These are phyloP conservation scores for Neomicropteryx cornuta DNA, from an alignment of 1,140 invertebrate genomes.

Conservation along the genomic window DNA sequence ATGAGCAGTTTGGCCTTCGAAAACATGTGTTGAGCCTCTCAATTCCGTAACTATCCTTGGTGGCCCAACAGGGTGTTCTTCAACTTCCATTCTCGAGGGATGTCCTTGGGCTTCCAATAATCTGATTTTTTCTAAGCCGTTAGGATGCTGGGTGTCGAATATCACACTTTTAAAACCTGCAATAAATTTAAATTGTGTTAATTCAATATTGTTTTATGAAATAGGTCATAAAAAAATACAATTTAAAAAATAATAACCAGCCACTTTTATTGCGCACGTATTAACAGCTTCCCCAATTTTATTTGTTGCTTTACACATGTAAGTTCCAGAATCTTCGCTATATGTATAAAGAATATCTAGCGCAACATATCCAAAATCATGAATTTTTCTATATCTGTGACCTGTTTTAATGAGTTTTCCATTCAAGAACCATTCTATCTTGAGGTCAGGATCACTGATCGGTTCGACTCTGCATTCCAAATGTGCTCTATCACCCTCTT, in stretches of 20 bases:
- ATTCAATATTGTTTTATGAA: slow-evolving; percentile 6
- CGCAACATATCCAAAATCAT: slow-evolving; percentile 94
- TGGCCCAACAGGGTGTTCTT: slow-evolving; percentile 63
- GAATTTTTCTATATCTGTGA: slow-evolving; percentile 81
- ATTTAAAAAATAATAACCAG: slow-evolving; percentile 37
- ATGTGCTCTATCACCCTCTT: slow-evolving; percentile 87
- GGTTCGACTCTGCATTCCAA: slow-evolving; percentile 93
- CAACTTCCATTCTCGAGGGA: slow-evolving; percentile 65
- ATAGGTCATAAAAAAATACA: slow-evolving; percentile 4
- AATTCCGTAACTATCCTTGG: slow-evolving; percentile 76
- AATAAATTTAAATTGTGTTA: slow-evolving; percentile 20
- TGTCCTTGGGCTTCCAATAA: slow-evolving; percentile 76
- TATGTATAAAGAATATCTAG: slow-evolving; percentile 90
- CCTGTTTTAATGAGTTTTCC: slow-evolving; percentile 67
- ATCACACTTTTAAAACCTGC: slow-evolving; percentile 71
- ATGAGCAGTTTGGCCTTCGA: slow-evolving; percentile 78
- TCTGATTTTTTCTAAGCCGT: slow-evolving; percentile 84
- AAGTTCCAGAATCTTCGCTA: slow-evolving; percentile 87
- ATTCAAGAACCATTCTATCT: slow-evolving; percentile 93
- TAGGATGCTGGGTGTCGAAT: slow-evolving; percentile 85
- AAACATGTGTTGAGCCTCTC: slow-evolving; percentile 71
- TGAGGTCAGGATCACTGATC: slow-evolving; percentile 88
- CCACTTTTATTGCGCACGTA: slow-evolving; percentile 75
- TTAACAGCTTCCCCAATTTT: slow-evolving; percentile 85
- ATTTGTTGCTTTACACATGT: slow-evolving; percentile 91